Percentiles rank a stretch among this genome's conserved stretches.
phyloP scores from a whole-genome alignment of 1,140 invertebrate species.

The Saccostrea glomerata region DNA sequence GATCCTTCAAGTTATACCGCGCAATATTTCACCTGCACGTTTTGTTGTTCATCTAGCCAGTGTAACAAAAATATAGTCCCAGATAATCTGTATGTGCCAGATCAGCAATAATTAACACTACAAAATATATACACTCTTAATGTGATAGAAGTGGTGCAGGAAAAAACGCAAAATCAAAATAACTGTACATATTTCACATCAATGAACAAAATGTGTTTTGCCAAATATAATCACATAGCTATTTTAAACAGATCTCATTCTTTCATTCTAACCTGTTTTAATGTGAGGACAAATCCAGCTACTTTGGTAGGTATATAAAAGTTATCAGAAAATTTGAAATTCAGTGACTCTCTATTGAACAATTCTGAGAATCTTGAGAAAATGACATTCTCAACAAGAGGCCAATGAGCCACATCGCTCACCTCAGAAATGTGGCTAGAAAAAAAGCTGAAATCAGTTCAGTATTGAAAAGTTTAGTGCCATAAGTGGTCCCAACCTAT shows the following conservation, averaged over 20 bases:
- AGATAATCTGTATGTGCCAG: constrained; percentile 28
- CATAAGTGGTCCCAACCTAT: too few species aligned
- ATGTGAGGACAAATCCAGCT: neutral
- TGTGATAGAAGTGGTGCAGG: neutral
- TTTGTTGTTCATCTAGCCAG: constrained; percentile 6
- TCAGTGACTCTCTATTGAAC: too few species aligned
- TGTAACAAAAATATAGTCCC: constrained; percentile 28
- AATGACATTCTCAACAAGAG: too few species aligned
- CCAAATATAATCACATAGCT: neutral
- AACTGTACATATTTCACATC: neutral
- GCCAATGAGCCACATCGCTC: too few species aligned
- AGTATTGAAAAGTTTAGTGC: too few species aligned
- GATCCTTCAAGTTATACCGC: neutral
- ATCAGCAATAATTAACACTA: neutral
- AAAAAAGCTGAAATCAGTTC: too few species aligned
- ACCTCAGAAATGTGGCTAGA: too few species aligned
- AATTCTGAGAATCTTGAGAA: too few species aligned
- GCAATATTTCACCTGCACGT: constrained; percentile 21
- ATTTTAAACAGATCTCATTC: neutral
- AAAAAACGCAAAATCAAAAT: neutral
- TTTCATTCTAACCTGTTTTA: neutral
- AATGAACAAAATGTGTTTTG: neutral
- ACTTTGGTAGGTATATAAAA: neutral
- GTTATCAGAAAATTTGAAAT: too few species aligned
- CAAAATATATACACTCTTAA: neutral